A percentile compares a stretch with the other conserved stretches of the same genome.
These are phyloP conservation scores for Helogale parvula DNA, from an alignment of 2,113 vertebrate genomes.

Conservation along the genomic window DNA sequence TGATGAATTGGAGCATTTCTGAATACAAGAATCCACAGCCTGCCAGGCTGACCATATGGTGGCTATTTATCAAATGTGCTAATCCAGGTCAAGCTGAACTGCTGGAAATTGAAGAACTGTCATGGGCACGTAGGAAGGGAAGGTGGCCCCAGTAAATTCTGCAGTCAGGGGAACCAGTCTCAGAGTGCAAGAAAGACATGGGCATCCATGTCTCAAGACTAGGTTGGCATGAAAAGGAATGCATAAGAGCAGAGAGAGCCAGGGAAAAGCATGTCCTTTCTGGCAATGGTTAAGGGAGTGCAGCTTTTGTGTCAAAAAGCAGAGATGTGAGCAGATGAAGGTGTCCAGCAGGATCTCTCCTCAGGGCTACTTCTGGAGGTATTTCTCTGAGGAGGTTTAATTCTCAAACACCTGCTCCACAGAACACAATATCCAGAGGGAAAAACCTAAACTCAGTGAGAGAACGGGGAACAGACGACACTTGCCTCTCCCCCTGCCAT, in stretches of 20 bases:
- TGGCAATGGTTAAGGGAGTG: neutral
- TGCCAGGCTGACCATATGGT: slow-evolving; percentile 42
- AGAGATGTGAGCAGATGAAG: neutral
- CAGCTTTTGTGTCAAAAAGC: neutral
- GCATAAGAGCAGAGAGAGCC: neutral
- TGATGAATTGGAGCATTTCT: neutral
- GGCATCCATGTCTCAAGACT: neutral
- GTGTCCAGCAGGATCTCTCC: neutral
- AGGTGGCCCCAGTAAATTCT: neutral
- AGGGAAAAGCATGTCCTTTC: fast-evolving
- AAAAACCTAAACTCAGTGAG: neutral
- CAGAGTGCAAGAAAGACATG: neutral
- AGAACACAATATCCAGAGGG: neutral
- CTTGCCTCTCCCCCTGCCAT: neutral
- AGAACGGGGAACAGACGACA: neutral
- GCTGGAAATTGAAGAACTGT: neutral
- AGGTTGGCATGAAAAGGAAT: neutral
- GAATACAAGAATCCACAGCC: neutral
- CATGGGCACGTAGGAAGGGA: neutral
- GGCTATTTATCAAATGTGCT: neutral
- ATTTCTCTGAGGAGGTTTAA: neutral
- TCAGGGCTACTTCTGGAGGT: neutral
- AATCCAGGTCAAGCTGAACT: slow-evolving; percentile 33
- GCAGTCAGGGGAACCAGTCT: neutral
- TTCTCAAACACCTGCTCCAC: neutral